Base-by-base conservation (phyloP, 1,140 invertebrate genomes). In the Saccostrea echinata region DNA sequence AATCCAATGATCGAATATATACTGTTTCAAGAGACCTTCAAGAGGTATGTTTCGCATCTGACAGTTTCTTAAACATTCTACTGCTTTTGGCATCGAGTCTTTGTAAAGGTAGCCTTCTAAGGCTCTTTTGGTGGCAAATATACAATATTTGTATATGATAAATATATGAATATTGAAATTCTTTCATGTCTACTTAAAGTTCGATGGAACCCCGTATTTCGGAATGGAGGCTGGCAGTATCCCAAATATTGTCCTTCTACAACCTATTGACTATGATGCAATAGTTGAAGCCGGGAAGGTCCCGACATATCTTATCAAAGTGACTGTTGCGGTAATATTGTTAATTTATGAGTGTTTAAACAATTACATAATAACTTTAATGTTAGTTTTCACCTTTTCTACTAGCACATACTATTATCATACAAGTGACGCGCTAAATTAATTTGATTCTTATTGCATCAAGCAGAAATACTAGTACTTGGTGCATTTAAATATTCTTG, bases 131-230 rank as follows among this genome's bases (percentile, higher is more conserved):
- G 43, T 43, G 43, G 43, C 43, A 43, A 43, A 43, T 9, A 6
- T 3, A 43, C 4, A 4, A 43, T 43, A 43, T 43, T 43, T 43
- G 4, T 43, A 3, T 43, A 9, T 9, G 9, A 0, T 43, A 43
- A 9, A 43, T 43, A 43, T 43, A 43, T 43, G 9, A 8, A 9
- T 43, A 9, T 6, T 61, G 16, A 61, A 21, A 21, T 61, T 61
- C n/a, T 4, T n/a, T 61, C 3, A 61, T 18, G 18, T n/a, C 18
- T 21, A 2, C 21, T 76, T 33, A 30, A 27, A 76, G 68, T 76
- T 76, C 33, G 68, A 76, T 30, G 68, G 68, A 11, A 76, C 68
- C 3, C 30, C 68, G 68, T 76, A 76, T 76, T 76, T 76, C 27
- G 27, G 1, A 16, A 76, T 76, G 68, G 11, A 76, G 33, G 33